Evolutionary conservation across 2,888 invertebrate species (phyloP).

Genomic region (Sympetrum striolatum): DNA sequence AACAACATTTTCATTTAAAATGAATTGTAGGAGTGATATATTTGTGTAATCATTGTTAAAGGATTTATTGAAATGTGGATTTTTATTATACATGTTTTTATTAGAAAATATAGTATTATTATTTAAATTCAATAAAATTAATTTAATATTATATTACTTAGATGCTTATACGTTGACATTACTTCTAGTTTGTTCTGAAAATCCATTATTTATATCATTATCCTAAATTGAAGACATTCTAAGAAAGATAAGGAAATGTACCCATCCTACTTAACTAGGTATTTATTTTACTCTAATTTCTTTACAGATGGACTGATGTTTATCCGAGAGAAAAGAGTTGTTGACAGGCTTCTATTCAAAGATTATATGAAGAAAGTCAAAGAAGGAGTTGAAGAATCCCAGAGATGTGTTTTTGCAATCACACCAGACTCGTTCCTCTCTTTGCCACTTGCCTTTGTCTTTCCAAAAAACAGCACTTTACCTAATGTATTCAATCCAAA

Average conservation of each 20-base stretch:
- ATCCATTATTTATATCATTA: constrained; percentile 52
- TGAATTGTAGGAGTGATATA: too few species aligned
- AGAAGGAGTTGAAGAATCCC: constrained; percentile 65
- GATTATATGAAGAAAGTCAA: constrained; percentile 72
- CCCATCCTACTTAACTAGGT: background rate
- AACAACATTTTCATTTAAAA: too few species aligned
- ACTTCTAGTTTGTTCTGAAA: too few species aligned
- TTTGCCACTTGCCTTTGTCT: constrained; percentile 75
- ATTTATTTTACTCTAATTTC: background rate
- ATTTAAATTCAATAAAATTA: too few species aligned
- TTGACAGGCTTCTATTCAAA: constrained; percentile 72
- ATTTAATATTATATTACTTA: too few species aligned
- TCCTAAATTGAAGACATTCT: constrained; percentile 57
- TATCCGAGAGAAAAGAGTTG: constrained; percentile 73
- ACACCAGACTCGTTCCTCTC: constrained; percentile 73
- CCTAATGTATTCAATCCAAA: constrained; percentile 70
- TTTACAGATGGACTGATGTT: constrained; percentile 62
- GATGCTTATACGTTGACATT: too few species aligned
- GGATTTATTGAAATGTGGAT: too few species aligned
- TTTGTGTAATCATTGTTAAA: too few species aligned
- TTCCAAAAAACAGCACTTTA: constrained; percentile 68
- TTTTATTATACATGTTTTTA: too few species aligned
- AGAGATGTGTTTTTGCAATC: constrained; percentile 79
- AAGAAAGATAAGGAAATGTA: background rate
- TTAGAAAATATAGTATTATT: too few species aligned